Base-by-base conservation (phyloP, 2,888 invertebrate species). In the Drosophila leonis region DNA sequence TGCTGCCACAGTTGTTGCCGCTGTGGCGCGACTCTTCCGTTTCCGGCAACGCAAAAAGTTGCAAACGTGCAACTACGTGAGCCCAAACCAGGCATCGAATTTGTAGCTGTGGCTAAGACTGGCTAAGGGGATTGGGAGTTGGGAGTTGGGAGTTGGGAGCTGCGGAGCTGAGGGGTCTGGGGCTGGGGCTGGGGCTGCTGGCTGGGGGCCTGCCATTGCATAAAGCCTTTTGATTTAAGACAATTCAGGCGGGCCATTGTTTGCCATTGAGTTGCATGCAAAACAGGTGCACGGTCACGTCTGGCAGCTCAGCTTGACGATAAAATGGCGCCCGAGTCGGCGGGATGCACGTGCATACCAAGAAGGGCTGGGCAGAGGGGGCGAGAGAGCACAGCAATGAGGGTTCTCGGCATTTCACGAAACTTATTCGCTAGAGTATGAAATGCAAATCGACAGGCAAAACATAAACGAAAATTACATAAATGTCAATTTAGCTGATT, bases 21-120 rank as follows among this genome's bases (percentile, higher is more conserved):
- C 42, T 48, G 55, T 33, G 24, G 51, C 15, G 33, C 54, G 42
- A 65, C 59, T 44, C 65, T 78, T 78, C 88, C 88, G 82, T 65
- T 79, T 84, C 88, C 82, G 88, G 78, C 65, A 62, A 31, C 61
- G 72, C 71, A 65, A 72, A 76, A 85, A 72, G 85, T 83, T 87
- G 75, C 66, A 72, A 81, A 57, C 57, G 55, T 54, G 42, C 49
- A 49, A 46, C 86, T 73, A 86, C 83, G 82, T 82, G 86, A 81
- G 57, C 70, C 59, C 54, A 46, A 48, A 46, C 18, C 51, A 57
- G 48, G 64, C 61, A 46, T 29, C 18, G 59, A 41, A 67, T 37
- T 57, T 33, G 67, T 13, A n/a, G 59, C 29, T 15, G 27, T 8
- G 48, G 55, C 12, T 18, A 35, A 33, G 33, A 18, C 27, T 2